Evolutionary conservation across 2,113 vertebrate species (phyloP).

Genomic region (Montifringilla adamsi): DNA sequence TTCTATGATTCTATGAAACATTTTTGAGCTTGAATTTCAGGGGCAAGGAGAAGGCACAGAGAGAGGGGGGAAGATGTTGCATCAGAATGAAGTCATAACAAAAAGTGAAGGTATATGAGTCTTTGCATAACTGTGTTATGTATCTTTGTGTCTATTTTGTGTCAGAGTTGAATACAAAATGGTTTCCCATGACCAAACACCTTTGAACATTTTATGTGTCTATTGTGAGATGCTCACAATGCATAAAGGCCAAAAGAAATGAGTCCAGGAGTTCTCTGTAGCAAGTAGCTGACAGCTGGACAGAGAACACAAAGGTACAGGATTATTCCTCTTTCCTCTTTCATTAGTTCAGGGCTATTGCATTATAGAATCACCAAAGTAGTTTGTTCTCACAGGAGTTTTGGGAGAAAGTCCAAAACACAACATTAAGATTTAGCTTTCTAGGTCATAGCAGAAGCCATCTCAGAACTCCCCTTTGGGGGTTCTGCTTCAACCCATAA

Average conservation of each 20-base stretch:
- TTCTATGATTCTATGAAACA: not conserved
- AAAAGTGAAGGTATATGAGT: not conserved
- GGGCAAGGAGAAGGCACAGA: not conserved
- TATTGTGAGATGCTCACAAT: not conserved
- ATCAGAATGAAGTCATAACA: not conserved
- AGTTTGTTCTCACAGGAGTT: not conserved
- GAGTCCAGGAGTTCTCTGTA: not conserved
- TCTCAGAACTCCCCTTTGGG: not conserved
- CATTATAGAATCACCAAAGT: not conserved
- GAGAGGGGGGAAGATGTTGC: not conserved
- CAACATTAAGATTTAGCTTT: not conserved
- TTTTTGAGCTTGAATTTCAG: not conserved
- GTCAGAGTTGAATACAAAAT: not conserved
- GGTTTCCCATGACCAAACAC: not conserved
- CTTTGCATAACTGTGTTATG: not conserved
- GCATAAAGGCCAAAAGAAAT: not conserved
- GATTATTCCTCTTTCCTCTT: not conserved
- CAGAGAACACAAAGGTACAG: not conserved
- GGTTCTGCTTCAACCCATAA: not conserved
- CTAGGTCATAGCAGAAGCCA: not conserved
- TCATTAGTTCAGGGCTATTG: not conserved
- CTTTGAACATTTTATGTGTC: not conserved
- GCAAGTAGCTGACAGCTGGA: not conserved
- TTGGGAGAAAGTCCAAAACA: not conserved
- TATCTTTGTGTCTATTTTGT: not conserved